phyloP scores from a whole-genome alignment of 2,888 invertebrate genomes.

The Drosophila longiperda region DNA sequence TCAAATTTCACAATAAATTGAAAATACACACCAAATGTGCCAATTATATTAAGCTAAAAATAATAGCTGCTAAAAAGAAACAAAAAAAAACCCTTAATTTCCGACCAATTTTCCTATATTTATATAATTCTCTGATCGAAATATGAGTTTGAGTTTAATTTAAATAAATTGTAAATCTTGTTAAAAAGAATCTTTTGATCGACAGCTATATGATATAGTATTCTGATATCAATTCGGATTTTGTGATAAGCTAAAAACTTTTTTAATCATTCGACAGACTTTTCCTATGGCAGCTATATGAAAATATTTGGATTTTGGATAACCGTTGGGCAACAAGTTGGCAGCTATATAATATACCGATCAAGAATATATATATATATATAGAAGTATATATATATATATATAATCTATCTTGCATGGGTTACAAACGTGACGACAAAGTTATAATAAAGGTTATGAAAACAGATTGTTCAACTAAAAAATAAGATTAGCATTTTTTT shows the following conservation, averaged over 20 bases:
- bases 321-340: neutral
- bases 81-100: neutral
- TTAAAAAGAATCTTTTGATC: neutral
- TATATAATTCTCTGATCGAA: neutral
- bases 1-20: neutral
- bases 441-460: neutral
- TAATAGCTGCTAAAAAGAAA: neutral
- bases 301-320: neutral
- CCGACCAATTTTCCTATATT: neutral
- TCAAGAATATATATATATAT: neutral
- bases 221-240: neutral
- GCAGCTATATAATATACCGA: neutral
- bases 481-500: neutral
- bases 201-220: neutral
- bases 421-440: neutral
- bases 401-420: too few species aligned
- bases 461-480: neutral
- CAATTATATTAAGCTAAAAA: neutral
- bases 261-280: neutral
- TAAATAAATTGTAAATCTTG: neutral
- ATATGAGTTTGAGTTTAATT: neutral
- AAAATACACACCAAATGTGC: neutral
- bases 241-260: neutral
- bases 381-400: neutral
- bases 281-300: neutral